Conservation (phyloP, 2,888 invertebrate species). For the Drosophila meridionalis region DNA sequence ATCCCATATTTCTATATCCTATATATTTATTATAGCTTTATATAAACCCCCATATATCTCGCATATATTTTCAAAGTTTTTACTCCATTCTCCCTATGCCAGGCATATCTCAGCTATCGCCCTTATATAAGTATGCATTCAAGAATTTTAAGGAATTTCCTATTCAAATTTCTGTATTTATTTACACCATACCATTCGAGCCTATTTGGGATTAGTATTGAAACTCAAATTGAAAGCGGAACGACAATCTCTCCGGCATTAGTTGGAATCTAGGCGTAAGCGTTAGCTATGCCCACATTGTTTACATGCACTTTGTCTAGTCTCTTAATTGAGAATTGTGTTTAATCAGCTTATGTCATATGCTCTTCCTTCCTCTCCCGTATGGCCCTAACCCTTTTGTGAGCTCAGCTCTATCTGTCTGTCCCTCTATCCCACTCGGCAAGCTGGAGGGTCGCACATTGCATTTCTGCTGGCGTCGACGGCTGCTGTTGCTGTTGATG, state of each 20-base stretch:
- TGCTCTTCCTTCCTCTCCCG: slow-evolving; percentile 10
- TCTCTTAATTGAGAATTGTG: slow-evolving; percentile 41
- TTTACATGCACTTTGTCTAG: slow-evolving; percentile 32
- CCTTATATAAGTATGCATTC: not conserved
- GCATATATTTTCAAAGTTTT: not conserved
- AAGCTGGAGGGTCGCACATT: slow-evolving; percentile 20
- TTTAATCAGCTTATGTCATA: slow-evolving; percentile 50
- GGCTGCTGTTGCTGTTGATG: slow-evolving; percentile 35
- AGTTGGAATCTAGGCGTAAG: slow-evolving; percentile 1
- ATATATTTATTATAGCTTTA: too few species aligned
- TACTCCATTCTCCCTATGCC: not conserved
- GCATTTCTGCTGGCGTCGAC: slow-evolving; percentile 49
- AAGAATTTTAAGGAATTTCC: not conserved
- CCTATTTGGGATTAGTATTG: not conserved
- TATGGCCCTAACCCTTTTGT: slow-evolving; percentile 43
- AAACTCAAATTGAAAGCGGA: slow-evolving; percentile 8
- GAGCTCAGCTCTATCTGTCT: slow-evolving; percentile 4
- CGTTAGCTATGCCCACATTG: slow-evolving; percentile 15
- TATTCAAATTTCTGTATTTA: not conserved
- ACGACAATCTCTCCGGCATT: not conserved
- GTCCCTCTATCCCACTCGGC: not conserved
- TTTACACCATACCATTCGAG: too few species aligned
- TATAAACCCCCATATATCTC: not conserved
- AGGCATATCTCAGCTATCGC: not conserved
- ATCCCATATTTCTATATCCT: too few species aligned